These are phyloP conservation scores for Achroia grisella DNA, from an alignment of 1,140 invertebrate species.

Conservation along the genomic window DNA sequence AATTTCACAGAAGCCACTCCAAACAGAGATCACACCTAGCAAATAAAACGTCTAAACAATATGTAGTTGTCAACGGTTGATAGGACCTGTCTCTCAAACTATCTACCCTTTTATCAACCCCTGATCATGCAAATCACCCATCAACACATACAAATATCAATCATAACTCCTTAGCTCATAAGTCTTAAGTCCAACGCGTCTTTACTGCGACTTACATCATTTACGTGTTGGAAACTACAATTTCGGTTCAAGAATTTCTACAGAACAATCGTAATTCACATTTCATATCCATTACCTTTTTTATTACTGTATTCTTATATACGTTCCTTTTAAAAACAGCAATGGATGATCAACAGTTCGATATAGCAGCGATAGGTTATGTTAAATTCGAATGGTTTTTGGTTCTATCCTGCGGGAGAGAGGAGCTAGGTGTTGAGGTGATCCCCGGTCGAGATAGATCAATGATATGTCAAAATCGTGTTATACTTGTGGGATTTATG, in stretches of 20 bases:
- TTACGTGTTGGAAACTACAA: too few species aligned
- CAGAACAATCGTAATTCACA: too few species aligned
- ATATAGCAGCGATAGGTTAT: not conserved
- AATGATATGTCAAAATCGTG: conserved; percentile 41
- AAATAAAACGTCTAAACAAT: conserved; percentile 58
- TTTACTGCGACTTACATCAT: too few species aligned
- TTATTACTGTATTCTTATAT: too few species aligned
- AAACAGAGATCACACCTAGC: conserved; percentile 53
- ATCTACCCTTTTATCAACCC: conserved; percentile 30
- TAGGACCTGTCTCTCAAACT: conserved; percentile 69
- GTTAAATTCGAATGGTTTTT: not conserved
- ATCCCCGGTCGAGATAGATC: conserved; percentile 44
- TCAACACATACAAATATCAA: conserved; percentile 7
- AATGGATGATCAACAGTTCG: too few species aligned
- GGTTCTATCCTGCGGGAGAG: conserved; percentile 28
- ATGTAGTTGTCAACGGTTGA: conserved; percentile 68
- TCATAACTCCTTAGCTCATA: conserved; percentile 2
- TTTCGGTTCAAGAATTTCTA: too few species aligned
- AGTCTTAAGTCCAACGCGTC: too few species aligned
- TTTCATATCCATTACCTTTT: too few species aligned
- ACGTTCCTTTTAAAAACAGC: too few species aligned
- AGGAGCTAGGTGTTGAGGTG: conserved; percentile 52
- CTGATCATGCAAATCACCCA: conserved; percentile 10
- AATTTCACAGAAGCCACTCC: conserved; percentile 5
- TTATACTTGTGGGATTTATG: conserved; percentile 23